Conservation (phyloP, 2,888 invertebrate species). For the Oegoconia quadripuncta region DNA sequence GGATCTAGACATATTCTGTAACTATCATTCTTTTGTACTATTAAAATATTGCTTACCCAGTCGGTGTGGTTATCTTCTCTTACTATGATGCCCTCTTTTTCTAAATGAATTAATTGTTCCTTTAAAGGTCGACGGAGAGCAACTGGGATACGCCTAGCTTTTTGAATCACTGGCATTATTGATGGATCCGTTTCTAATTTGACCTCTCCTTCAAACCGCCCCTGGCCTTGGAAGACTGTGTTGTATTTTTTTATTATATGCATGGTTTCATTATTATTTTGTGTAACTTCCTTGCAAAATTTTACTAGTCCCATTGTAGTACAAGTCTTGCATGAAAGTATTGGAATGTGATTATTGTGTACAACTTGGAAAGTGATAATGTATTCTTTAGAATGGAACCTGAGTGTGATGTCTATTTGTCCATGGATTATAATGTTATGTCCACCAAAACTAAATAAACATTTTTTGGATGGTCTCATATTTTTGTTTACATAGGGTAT, state of each 20-base stretch:
- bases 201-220: conserved; percentile 8
- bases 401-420: conserved; percentile 1
- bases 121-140: conserved; percentile 7
- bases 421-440: conserved; percentile 4
- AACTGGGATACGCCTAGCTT: conserved; percentile 10
- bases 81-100: conserved; percentile 12
- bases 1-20: conserved; percentile 18
- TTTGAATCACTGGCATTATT: conserved; percentile 9
- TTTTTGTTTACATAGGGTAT: conserved; percentile 1
- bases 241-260: conserved; percentile 8
- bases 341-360: conserved; percentile 3
- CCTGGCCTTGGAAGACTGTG: conserved; percentile 12
- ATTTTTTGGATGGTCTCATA: conserved; percentile 7
- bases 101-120: conserved; percentile 12
- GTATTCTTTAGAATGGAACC: not conserved
- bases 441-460: conserved; percentile 7
- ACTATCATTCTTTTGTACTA: conserved; percentile 7
- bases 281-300: conserved; percentile 2
- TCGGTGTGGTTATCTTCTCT: conserved; percentile 9
- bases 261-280: not conserved
- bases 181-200: conserved; percentile 5
- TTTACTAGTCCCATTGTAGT: conserved; percentile 5
- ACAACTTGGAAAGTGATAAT: conserved; percentile 10
- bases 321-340: conserved; percentile 9
- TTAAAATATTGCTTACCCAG: conserved; percentile 10